Evolutionary conservation across 2,888 invertebrate genomes (phyloP), one percentile per base, ranked within the genome.

Genomic region (Petrophora chlorosata): DNA sequence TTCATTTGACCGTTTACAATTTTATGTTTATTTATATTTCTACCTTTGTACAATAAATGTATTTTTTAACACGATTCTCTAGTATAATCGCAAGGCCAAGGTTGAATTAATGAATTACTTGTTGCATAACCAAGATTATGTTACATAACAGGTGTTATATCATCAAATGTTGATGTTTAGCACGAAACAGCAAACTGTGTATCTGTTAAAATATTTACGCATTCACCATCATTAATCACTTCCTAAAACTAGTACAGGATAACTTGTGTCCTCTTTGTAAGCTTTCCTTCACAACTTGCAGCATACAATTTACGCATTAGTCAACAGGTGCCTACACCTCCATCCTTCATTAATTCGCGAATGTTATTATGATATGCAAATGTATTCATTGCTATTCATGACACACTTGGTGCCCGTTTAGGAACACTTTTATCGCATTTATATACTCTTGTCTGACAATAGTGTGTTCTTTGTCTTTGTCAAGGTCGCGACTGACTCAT

Each of bases 391-490:
- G 58, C 56, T 59, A 85, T 81, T 79, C 82, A 52, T 61, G 60
- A 59, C 75, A 73, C 76, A 73, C 64, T 60, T 57, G 64, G 56
- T 67, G 68, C 70, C 75, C 66, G 72, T 79, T 81, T 79, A 79
- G 76, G 79, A 75, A 76, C 70, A 80, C 74, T 79, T 82, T 81
- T 84, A 82, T 82, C 79, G 71, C 68, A 66, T 70, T 76, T 65
- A 68, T 65, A 68, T 69, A 64, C 66, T 76, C 72, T 73, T 70
- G 74, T 76, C 68, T 68, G 67, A 70, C 73, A 79, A 73, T 74
- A 71, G 69, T 66, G 36, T 64, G 74, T 61, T 82, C 86, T 86
- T 87, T 88, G 87, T 88, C 81, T 86, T 70, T 76, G 80, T 73
- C 88, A 89, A 89, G 88, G 88, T 73, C 67, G 44, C 32, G 35